Evolutionary conservation across 2,113 vertebrate species (phyloP), one percentile per base, ranked within the genome.

Genomic region (Nematolebias whitei): DNA sequence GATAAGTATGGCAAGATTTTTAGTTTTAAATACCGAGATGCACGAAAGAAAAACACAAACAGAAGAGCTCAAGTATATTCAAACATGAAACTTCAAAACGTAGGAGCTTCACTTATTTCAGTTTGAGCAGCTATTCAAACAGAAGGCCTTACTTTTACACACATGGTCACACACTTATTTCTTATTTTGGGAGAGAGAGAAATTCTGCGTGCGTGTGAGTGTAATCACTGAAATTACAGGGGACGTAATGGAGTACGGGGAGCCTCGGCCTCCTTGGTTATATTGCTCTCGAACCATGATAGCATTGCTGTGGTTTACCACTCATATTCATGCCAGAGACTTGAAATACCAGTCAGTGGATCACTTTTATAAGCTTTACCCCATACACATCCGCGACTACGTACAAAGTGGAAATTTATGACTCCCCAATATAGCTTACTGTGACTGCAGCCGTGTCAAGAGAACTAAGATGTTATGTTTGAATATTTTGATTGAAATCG

Each of bases 301-400:
- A 91, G 87, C 87, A 90, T 91, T 89, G 85, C 88, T 90, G 89
- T 83, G 89, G 89, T 68, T 83, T 81, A 91, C 90, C 89, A 58
- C 87, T 84, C 63, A 58, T 68, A 84, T 86, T 83, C 65, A 78
- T 86, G 90, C 89, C 89, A 87, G 55, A 71, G 78, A 76, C 85
- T 76, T 38, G 87, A 87, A 91, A 91, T 88, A 91, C 87, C 83
- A 86, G 85, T 84, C 81, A 89, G 85, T 59, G 78, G 71, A 80
- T 63, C 85, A 71, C 87, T 88, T 88, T 90, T 76, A 83, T 77
- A 85, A 82, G 79, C 72, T 80, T 76, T 78, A 85, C 82, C 80
- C 80, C 75, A 79, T 85, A 78, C 83, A 86, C 85, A 82, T 88
- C 76, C 66, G 56, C 78, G 68, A 75, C 74, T 23, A 63, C 24